Conservation (phyloP, 2,888 invertebrate species). For the Mimas tiliae region DNA sequence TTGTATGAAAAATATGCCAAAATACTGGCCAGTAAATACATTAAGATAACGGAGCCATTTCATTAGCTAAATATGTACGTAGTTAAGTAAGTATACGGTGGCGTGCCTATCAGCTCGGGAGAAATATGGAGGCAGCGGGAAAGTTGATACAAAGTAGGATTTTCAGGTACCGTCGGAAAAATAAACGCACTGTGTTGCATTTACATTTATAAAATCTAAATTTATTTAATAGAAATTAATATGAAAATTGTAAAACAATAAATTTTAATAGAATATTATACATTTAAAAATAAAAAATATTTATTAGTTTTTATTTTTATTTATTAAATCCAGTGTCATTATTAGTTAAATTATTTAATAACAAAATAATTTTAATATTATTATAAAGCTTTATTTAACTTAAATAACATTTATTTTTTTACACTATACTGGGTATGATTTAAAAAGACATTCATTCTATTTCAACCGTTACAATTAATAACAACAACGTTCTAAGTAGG, state of each 20-base stretch:
- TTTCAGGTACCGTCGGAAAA: conserved; percentile 71
- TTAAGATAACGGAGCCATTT: conserved; percentile 46
- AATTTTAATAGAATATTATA: background rate
- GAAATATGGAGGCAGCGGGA: conserved; percentile 78
- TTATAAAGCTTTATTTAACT: too few relatives aligned
- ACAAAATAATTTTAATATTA: too few relatives aligned
- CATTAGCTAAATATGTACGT: conserved; percentile 60
- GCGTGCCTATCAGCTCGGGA: conserved; percentile 64
- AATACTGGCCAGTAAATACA: conserved; percentile 21
- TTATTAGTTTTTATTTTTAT: too few relatives aligned
- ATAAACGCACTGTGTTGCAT: conserved; percentile 32
- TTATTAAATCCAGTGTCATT: too few relatives aligned
- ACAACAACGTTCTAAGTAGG: background rate
- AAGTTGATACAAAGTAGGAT: conserved; percentile 80
- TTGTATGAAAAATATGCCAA: background rate
- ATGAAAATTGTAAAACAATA: background rate
- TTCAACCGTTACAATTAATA: background rate
- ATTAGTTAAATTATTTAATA: too few relatives aligned
- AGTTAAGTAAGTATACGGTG: conserved; percentile 61
- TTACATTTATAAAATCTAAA: too few relatives aligned
- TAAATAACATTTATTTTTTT: too few relatives aligned
- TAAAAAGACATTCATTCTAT: background rate
- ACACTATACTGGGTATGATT: too few relatives aligned
- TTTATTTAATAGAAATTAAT: background rate
- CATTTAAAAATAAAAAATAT: background rate